Evolutionary conservation across 2,888 invertebrate species (phyloP).

Genomic region (Muschampia plurimacula): DNA sequence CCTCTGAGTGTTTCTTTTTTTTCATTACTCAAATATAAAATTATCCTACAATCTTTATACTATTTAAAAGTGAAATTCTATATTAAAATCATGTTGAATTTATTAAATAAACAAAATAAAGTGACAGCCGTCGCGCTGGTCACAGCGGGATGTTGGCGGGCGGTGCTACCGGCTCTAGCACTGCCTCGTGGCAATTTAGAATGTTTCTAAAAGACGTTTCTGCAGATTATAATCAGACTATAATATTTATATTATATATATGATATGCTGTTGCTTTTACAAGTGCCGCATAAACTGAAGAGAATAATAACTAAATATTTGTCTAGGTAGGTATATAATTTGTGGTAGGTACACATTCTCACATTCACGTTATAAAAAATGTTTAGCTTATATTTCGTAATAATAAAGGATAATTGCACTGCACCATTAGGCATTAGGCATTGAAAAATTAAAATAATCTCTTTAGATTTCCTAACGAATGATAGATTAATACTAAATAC

Average conservation of each 20-base stretch:
- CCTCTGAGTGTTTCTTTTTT: no score
- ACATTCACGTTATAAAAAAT: no score
- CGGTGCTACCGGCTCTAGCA: conserved; percentile 69
- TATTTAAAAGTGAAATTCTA: no score
- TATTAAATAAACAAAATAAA: conserved; percentile 28
- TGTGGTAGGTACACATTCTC: no score
- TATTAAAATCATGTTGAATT: neutral
- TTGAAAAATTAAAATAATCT: neutral
- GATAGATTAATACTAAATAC: neutral
- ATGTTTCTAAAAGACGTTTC: conserved; percentile 6
- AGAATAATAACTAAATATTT: no score
- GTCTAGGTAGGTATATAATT: no score
- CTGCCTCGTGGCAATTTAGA: conserved; percentile 17
- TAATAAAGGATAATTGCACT: no score
- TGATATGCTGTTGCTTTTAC: neutral
- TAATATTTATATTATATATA: neutral
- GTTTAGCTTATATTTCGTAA: no score
- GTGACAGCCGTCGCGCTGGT: conserved; percentile 63
- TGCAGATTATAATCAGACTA: conserved; percentile 10
- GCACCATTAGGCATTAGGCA: no score
- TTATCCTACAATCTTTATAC: no score
- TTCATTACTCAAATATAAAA: no score
- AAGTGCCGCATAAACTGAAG: neutral
- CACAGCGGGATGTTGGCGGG: conserved; percentile 73
- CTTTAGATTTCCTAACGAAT: neutral